Percentiles rank a stretch among this genome's conserved stretches.
Conservation (phyloP, 2,888 invertebrate genomes). For the Nemotelus nigrinus region DNA sequence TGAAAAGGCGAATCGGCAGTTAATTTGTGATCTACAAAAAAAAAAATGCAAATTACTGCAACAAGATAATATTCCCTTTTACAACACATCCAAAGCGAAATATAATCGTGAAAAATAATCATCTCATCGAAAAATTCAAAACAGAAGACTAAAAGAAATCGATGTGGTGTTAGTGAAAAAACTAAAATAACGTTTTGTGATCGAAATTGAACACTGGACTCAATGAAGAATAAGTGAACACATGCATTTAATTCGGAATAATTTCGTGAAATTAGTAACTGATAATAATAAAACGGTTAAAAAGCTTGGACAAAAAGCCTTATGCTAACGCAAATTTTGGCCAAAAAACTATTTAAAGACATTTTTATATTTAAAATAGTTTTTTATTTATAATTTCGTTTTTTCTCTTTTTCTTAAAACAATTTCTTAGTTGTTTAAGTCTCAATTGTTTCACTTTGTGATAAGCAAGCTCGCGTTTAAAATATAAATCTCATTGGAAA, state of each 20-base stretch:
- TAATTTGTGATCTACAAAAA: background rate
- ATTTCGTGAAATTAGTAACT: too few species aligned
- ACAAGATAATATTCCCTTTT: slow-evolving; percentile 21
- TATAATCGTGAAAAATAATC: background rate
- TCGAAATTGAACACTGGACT: too few species aligned
- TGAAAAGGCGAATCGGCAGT: slow-evolving; percentile 4
- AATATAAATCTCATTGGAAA: too few species aligned
- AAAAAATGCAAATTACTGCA: slow-evolving; percentile 26
- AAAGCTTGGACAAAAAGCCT: slow-evolving; percentile 10
- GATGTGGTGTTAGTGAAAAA: too few species aligned
- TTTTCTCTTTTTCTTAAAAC: slow-evolving; percentile 25
- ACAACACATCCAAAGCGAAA: background rate
- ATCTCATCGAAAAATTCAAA: too few species aligned
- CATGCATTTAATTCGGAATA: too few species aligned
- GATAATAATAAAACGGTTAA: background rate
- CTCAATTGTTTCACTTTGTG: slow-evolving; percentile 31
- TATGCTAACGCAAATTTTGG: slow-evolving; percentile 3
- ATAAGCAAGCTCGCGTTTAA: background rate
- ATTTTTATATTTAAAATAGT: slow-evolving; percentile 32
- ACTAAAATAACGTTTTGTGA: too few species aligned
- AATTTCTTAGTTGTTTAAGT: slow-evolving; percentile 28
- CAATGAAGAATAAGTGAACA: too few species aligned
- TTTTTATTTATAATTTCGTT: slow-evolving; percentile 37
- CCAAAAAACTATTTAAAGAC: slow-evolving; percentile 35
- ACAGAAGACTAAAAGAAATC: too few species aligned